Evolutionary conservation across 2,888 invertebrate genomes (phyloP), one percentile per base, ranked within the genome.

Genomic region (Caenorhabditis macrosperma): DNA sequence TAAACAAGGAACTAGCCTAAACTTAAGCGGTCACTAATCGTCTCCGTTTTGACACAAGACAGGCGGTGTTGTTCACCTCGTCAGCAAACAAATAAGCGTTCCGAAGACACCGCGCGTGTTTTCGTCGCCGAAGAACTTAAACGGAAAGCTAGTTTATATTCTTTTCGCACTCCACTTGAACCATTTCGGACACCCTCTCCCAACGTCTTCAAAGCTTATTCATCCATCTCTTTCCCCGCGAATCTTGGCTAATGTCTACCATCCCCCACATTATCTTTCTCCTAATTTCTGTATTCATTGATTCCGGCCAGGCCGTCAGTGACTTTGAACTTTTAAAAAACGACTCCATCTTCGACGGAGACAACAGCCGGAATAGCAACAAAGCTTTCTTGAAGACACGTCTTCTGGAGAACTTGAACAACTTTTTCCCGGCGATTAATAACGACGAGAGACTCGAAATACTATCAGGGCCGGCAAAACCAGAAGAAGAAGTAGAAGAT

Each of bases 401-500:
- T 22, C 59, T 82, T 26, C 55, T 82, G 26, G 78, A 81, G 33
- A 82, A 82, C 54, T 33, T 82, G 55, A 82, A 82, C 22, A 82
- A 78, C 48, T 82, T 75, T 26, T 82, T 81, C 30, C 77, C 72
- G 3, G 57, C 79, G 5, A 64, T 74, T 0, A 63, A 71, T 12
- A 66, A 67, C 41, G 64, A 69, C 5, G 82, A 75, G 10, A 33
- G 61, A 10, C 22, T 82, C 48, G 82, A 82, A 67, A 78, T 82
- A 38, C 50, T 82, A 9, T 68, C 72, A 17, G 72, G 59, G 1
- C 44, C 57, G 0, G 52, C 61, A 0, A 15, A 55, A 2, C 28
- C 41, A 10, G 54, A 77, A 0, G 52, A 76, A 5, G 20, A 35
- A 6, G 12, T 20, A 33, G 22, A 33, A 2, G 26, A 12, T 17